Base-by-base conservation (phyloP, 2,888 invertebrate species). In the Hyposoter dolosus region DNA sequence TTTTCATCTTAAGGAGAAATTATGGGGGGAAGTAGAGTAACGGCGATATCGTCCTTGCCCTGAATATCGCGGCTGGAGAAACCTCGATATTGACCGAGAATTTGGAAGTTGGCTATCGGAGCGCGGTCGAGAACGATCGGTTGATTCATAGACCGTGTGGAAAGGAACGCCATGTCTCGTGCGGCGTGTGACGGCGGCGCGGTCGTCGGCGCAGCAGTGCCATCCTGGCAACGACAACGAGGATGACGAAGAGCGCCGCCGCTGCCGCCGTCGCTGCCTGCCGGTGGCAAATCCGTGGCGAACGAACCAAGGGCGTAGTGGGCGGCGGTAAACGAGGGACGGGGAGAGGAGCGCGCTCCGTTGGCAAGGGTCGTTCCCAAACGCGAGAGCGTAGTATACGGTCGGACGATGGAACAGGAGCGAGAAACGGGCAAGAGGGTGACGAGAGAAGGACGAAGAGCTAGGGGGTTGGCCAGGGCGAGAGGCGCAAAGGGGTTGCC, bases 391-490 rank as follows among this genome's bases (percentile, higher is more conserved):
- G 53, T 60, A 56, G 53, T 60, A 56, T 50, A 56, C 47, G 69
- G 71, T 53, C 40, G 80, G 60, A 85, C 85, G 83, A 77, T 79
- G 82, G 68, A 79, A 69, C 65, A 68, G 47, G 72, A 23, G 71
- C 19, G 50, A 17, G 45, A 50, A 12, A 19, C 17, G 63, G 63
- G 56, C 10, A 28, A 28, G 47, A 60, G 60, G 76, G 28, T 63
- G n/a, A 68, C 40, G 60, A 43, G 69, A 60, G 65, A 66, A 56
- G 43, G 80, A 76, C 50, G 84, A 80, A 84, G 35, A 60, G 17
- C 68, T 32, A 65, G 56, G 69, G 35, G 86, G 84, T 85, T 86
- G 88, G 71, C 76, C 74, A 85, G 84, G 74, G 82, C 40, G 81
- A 28, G 66, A 84, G 82, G 56, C 86, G 74, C 84, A 81, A 63